These are phyloP conservation scores for Onthophagus taurus DNA, from an alignment of 1,140 invertebrate species.

Conservation along the genomic window DNA sequence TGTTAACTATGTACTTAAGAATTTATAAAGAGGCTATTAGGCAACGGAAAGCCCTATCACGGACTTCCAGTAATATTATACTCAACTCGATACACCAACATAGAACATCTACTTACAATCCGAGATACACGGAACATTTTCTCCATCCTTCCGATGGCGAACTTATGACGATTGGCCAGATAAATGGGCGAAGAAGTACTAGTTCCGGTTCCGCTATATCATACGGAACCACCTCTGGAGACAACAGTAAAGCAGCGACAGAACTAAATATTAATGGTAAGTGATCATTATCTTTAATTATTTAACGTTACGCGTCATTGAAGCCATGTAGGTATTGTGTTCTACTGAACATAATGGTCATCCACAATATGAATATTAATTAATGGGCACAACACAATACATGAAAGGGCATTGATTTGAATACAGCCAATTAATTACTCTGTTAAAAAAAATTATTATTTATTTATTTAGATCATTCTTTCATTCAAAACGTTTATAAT, in stretches of 20 bases:
- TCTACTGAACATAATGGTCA: no score
- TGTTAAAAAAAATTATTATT: no score
- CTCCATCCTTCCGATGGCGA: slow-evolving; percentile 57
- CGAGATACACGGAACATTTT: slow-evolving; percentile 54
- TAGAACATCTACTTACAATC: slow-evolving; percentile 52
- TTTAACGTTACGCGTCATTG: no score
- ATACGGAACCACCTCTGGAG: slow-evolving; percentile 33
- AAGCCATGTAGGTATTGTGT: slow-evolving; percentile 2
- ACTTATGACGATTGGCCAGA: slow-evolving; percentile 31
- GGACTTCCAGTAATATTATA: slow-evolving; percentile 72
- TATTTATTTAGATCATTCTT: no score
- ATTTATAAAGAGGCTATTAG: slow-evolving; percentile 85
- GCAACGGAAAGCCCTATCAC: slow-evolving; percentile 73
- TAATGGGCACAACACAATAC: no score
- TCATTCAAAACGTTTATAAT: no score
- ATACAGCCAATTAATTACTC: no score
- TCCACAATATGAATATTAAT: no score
- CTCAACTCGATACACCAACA: slow-evolving; percentile 73
- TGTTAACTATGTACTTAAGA: slow-evolving; percentile 85
- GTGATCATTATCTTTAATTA: slow-evolving; percentile 14
- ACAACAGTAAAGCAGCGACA: slow-evolving; percentile 36
- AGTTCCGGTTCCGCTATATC: slow-evolving; percentile 34
- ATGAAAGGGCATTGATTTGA: no score
- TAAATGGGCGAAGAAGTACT: slow-evolving; percentile 37
- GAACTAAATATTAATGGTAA: slow-evolving; percentile 38